phyloP scores from a whole-genome alignment of 2,797 vertebrate genomes.

The Gobio occitaniae region DNA sequence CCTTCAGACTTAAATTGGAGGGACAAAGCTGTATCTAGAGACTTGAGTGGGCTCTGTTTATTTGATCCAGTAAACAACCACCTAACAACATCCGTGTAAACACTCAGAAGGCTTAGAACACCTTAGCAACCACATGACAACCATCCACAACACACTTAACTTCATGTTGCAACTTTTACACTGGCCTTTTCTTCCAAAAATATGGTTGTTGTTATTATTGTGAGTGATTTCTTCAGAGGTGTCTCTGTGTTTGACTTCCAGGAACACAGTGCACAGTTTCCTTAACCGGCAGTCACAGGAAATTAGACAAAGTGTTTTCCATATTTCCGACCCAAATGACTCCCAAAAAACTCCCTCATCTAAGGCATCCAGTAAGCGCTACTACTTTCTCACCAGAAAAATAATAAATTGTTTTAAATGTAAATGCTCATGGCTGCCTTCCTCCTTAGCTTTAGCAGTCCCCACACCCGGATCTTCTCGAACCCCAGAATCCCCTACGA shows the following conservation, averaged over 20 bases:
- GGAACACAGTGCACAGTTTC: conserved; percentile 85
- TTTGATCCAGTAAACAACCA: background rate
- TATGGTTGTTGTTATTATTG: background rate
- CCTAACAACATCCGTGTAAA: background rate
- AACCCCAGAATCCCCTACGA: conserved; percentile 31
- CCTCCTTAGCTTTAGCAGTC: conserved; percentile 18
- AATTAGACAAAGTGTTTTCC: conserved; percentile 72
- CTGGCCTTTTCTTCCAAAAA: background rate
- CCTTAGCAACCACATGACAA: background rate
- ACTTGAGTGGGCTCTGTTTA: background rate
- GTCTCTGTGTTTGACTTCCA: conserved; percentile 66
- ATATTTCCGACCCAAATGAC: conserved; percentile 53
- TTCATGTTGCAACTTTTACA: background rate
- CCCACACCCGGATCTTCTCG: background rate
- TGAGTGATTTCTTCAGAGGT: background rate
- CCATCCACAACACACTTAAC: background rate
- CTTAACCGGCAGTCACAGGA: conserved; percentile 78
- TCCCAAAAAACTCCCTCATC: conserved; percentile 12
- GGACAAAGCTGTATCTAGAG: background rate
- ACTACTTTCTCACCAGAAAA: background rate
- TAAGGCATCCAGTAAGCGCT: conserved; percentile 42
- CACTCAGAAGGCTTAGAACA: background rate
- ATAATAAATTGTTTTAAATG: background rate
- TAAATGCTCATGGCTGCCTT: background rate
- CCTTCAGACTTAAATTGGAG: background rate